Conservation (phyloP, 2,113 vertebrate species). For the Sciurus niger region DNA sequence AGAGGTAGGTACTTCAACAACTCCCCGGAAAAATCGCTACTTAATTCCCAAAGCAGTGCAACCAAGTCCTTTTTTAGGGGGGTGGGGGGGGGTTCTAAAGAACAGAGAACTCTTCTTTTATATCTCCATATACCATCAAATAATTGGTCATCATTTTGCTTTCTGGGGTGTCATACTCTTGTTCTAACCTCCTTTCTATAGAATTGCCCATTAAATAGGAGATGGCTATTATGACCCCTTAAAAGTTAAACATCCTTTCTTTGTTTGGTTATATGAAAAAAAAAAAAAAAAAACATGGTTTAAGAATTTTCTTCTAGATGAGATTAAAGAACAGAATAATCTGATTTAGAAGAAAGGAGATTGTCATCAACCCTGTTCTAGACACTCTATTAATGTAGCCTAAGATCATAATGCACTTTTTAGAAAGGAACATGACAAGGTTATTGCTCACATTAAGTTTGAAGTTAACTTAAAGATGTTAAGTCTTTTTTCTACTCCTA, state of each 20-base stretch:
- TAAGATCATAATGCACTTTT: not conserved
- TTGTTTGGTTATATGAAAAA: not conserved
- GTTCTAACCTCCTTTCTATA: not conserved
- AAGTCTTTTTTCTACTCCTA: not conserved
- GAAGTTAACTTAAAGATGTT: not conserved
- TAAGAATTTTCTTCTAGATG: not conserved
- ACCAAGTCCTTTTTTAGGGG: not conserved
- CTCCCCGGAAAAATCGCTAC: constrained; percentile 22
- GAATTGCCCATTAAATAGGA: not conserved
- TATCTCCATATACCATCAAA: not conserved
- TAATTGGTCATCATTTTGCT: not conserved
- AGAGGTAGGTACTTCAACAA: constrained; percentile 10
- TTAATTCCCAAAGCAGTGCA: not conserved
- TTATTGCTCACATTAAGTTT: not conserved
- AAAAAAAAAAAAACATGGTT: not conserved
- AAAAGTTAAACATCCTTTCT: not conserved
- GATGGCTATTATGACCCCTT: not conserved
- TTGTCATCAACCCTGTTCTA: not conserved
- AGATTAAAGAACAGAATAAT: not conserved
- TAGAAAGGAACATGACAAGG: not conserved
- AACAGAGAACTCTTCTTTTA: constrained; percentile 25
- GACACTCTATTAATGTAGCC: not conserved
- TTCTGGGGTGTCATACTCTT: not conserved
- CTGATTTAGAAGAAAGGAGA: not conserved
- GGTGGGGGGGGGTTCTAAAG: not conserved